phyloP scores from a whole-genome alignment of 1,140 invertebrate genomes.

The Drosophila lini region DNA sequence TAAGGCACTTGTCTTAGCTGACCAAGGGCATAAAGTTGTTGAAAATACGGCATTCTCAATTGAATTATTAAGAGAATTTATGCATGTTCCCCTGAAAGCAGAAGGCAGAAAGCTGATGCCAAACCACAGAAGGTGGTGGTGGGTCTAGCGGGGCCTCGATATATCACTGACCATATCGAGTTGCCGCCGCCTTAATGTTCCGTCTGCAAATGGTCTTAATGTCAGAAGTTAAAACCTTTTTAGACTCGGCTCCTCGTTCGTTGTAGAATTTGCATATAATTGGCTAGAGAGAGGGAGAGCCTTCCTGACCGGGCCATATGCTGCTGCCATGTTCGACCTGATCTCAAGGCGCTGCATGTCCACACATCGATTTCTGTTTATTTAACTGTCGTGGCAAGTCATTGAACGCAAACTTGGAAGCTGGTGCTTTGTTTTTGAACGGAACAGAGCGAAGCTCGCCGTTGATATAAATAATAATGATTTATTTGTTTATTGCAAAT shows the following conservation, averaged over 20 bases:
- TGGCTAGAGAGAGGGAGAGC: background rate
- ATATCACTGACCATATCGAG: conserved; percentile 74
- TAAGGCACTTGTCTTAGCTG: background rate
- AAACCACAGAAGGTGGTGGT: conserved; percentile 8
- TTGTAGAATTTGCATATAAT: conserved; percentile 32
- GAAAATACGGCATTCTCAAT: conserved; percentile 63
- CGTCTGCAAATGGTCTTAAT: conserved; percentile 75
- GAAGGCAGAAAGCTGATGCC: conserved; percentile 29
- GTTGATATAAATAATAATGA: conserved; percentile 78
- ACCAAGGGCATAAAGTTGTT: conserved; percentile 35
- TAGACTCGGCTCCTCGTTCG: conserved; percentile 31
- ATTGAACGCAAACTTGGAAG: conserved; percentile 65
- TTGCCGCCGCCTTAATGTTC: conserved; percentile 60
- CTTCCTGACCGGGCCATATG: conserved; percentile 57
- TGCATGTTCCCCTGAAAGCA: conserved; percentile 38
- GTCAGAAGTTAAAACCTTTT: conserved; percentile 78
- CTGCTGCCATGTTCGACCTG: conserved; percentile 37
- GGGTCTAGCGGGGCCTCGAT: conserved; percentile 35
- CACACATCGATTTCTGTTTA: conserved; percentile 69
- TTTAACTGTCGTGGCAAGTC: conserved; percentile 73
- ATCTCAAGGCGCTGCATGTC: conserved; percentile 35
- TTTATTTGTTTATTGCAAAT: conserved; percentile 80
- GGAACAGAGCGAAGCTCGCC: conserved; percentile 15
- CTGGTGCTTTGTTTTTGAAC: conserved; percentile 63
- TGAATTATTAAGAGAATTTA: conserved; percentile 78